These are phyloP conservation scores for Drosophila santomea DNA, from an alignment of 1,140 invertebrate genomes.

Conservation along the genomic window DNA sequence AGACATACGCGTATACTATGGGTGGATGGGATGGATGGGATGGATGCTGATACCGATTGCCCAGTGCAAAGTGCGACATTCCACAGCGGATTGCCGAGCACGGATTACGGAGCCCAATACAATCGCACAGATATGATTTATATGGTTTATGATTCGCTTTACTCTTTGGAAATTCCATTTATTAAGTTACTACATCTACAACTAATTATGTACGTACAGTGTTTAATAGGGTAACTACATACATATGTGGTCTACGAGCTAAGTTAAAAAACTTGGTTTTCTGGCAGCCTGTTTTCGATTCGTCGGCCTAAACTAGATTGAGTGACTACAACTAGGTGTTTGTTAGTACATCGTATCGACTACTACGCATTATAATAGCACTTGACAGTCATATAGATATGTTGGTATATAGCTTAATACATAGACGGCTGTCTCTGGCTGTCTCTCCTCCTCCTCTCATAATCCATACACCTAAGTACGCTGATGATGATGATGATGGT, in stretches of 20 bases:
- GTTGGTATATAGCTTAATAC: constrained; percentile 53
- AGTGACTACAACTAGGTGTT: constrained; percentile 30
- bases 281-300: constrained; percentile 62
- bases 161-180: constrained; percentile 58
- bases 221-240: constrained; percentile 15
- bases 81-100: constrained; percentile 32
- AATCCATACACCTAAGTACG: not conserved
- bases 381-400: constrained; percentile 24
- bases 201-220: constrained; percentile 28
- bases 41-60: constrained; percentile 44
- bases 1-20: constrained; percentile 12
- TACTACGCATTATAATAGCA: constrained; percentile 45
- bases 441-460: not conserved
- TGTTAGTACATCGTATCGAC: constrained; percentile 18
- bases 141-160: not conserved
- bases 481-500: not conserved
- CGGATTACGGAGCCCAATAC: constrained; percentile 18
- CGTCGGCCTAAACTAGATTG: constrained; percentile 46
- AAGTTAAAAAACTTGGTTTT: constrained; percentile 64
- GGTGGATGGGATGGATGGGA: not conserved
- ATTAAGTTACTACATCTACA: constrained; percentile 38
- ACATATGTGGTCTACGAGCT: constrained; percentile 18
- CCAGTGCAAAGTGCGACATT: constrained; percentile 70
- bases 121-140: not conserved
- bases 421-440: constrained; percentile 27